Evolutionary conservation across 2,113 vertebrate genomes (phyloP).

Genomic region (Aplodontia rufa): DNA sequence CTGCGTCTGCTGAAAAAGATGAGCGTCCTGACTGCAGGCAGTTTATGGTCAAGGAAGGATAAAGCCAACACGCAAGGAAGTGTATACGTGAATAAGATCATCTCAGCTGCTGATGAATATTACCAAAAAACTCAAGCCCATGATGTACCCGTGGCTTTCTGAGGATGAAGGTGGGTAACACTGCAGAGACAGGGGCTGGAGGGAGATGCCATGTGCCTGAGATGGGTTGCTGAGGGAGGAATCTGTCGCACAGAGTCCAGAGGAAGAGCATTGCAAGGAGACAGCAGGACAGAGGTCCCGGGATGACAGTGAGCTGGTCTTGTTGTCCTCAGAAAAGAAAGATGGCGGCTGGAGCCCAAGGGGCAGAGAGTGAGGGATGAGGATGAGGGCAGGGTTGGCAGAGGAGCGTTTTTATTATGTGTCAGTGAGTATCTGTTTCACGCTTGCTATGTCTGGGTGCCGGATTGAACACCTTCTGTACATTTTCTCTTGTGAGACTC

Average conservation of each 20-base stretch:
- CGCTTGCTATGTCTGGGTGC: fast-evolving
- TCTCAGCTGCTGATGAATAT: background rate
- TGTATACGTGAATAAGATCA: background rate
- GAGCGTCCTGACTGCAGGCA: background rate
- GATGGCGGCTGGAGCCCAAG: background rate
- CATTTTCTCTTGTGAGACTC: background rate
- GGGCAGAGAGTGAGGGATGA: background rate
- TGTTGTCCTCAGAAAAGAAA: background rate
- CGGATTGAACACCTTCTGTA: background rate
- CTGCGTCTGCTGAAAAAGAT: background rate
- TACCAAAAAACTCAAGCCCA: background rate
- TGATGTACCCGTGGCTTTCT: background rate
- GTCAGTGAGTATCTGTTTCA: background rate
- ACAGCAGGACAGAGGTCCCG: background rate
- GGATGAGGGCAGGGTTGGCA: background rate
- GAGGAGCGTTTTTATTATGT: background rate
- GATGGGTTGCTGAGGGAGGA: background rate
- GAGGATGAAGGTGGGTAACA: no score
- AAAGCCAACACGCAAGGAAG: background rate
- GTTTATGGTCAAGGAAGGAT: background rate
- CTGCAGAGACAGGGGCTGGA: background rate
- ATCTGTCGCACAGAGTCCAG: background rate
- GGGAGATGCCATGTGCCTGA: background rate
- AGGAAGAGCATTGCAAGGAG: background rate
- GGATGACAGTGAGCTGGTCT: background rate